phyloP scores from a whole-genome alignment of 2,113 vertebrate genomes.

The Antidorcas marsupialis region DNA sequence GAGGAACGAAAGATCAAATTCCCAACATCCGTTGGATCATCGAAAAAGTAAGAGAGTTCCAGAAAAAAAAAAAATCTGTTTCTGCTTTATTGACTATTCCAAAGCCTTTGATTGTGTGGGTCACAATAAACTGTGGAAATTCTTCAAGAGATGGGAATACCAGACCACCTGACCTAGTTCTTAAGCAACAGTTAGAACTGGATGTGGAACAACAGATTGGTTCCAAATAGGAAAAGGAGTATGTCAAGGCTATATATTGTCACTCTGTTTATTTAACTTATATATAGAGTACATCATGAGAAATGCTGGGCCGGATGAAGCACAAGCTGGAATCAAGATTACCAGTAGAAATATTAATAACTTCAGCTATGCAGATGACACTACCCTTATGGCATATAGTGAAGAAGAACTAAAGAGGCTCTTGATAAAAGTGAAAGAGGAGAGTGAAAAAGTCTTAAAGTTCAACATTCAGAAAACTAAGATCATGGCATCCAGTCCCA shows the following conservation, averaged over 20 bases:
- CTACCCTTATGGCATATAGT: background rate
- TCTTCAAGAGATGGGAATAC: background rate
- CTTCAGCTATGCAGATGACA: background rate
- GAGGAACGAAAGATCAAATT: background rate
- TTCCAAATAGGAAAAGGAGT: background rate
- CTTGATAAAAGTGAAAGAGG: background rate
- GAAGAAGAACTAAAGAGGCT: background rate
- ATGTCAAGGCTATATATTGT: background rate
- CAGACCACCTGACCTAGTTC: background rate
- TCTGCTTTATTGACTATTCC: background rate
- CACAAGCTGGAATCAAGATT: background rate
- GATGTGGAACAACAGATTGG: background rate
- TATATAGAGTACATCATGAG: background rate
- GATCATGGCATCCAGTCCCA: background rate
- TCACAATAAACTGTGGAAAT: background rate
- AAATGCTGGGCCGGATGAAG: background rate
- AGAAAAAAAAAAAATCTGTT: background rate
- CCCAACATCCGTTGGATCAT: background rate
- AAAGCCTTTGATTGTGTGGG: background rate
- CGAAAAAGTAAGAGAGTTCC: rapidly evolving
- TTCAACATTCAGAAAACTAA: background rate
- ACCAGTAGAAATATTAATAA: background rate
- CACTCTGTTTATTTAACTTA: background rate
- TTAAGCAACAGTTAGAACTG: background rate
- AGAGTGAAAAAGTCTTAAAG: background rate